phyloP scores from a whole-genome alignment of 2,113 vertebrate species.

The Camelus bactrianus region DNA sequence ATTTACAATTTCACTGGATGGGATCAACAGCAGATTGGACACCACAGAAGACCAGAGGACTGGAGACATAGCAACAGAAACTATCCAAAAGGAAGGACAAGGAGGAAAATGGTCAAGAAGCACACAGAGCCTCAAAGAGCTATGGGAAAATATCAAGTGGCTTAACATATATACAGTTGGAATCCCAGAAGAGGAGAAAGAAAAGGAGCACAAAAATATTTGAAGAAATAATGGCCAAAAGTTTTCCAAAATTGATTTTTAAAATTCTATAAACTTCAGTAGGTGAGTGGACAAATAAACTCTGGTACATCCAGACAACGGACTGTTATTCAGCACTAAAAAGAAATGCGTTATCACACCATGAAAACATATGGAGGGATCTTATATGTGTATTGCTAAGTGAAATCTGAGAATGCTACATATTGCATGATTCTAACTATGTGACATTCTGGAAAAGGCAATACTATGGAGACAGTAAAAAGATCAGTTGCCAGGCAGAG shows the following conservation, averaged over 20 bases:
- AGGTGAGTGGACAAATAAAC: conserved; percentile 6
- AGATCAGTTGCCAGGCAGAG: background rate
- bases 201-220: conserved; percentile 25
- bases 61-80: conserved; percentile 38
- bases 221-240: conserved; percentile 35
- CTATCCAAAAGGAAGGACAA: conserved; percentile 46
- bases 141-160: background rate
- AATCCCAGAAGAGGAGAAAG: conserved; percentile 39
- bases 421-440: background rate
- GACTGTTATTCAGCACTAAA: background rate
- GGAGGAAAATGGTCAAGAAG: conserved; percentile 39
- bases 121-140: background rate
- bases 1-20: background rate
- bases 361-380: background rate
- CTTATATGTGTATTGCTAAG: background rate
- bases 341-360: background rate
- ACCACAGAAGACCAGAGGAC: background rate
- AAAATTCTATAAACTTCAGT: background rate
- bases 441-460: background rate
- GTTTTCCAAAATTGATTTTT: conserved; percentile 27
- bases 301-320: background rate
- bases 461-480: background rate
- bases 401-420: background rate
- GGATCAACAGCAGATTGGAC: conserved; percentile 20
- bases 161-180: background rate